These are phyloP conservation scores for Diabrotica virgifera DNA, from an alignment of 1,140 invertebrate species.

Conservation along the genomic window DNA sequence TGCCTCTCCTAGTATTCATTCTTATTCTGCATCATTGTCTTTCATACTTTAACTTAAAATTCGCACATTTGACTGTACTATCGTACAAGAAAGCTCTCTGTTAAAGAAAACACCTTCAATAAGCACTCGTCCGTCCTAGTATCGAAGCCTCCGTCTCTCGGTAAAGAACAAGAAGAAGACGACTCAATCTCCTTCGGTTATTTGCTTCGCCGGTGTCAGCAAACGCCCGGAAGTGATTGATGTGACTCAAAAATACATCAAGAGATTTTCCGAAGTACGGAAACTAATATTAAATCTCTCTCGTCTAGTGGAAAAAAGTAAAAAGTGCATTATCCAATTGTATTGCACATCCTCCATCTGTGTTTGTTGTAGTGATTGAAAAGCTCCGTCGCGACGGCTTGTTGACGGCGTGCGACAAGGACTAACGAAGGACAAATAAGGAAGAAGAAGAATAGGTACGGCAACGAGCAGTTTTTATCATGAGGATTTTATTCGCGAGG, in stretches of 20 bases:
- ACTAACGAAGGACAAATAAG: conserved; percentile 25
- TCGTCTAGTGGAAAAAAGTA: too few relatives aligned
- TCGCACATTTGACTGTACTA: conserved; percentile 2
- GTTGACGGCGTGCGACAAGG: not conserved
- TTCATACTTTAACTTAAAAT: too few relatives aligned
- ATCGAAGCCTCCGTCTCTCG: not conserved
- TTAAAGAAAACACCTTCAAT: not conserved
- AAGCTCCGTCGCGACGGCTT: not conserved
- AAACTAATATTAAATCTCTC: too few relatives aligned
- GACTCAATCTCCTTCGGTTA: not conserved
- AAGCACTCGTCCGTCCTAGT: not conserved
- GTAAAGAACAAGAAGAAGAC: conserved; percentile 2
- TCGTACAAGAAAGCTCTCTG: not conserved
- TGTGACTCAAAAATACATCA: not conserved
- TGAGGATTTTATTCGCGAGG: conserved; percentile 37
- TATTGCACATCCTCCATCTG: too few relatives aligned
- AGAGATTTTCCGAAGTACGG: too few relatives aligned
- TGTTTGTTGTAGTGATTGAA: too few relatives aligned
- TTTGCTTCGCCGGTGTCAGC: not conserved
- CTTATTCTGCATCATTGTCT: too few relatives aligned
- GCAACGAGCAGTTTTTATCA: conserved; percentile 37
- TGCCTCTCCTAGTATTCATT: too few relatives aligned
- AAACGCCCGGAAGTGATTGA: not conserved
- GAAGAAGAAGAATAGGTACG: conserved; percentile 41
- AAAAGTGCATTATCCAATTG: too few relatives aligned